Percentiles rank a stretch among this genome's conserved stretches.
Evolutionary conservation across 2,888 invertebrate species (phyloP).

Genomic region (Xestia c-nigrum): DNA sequence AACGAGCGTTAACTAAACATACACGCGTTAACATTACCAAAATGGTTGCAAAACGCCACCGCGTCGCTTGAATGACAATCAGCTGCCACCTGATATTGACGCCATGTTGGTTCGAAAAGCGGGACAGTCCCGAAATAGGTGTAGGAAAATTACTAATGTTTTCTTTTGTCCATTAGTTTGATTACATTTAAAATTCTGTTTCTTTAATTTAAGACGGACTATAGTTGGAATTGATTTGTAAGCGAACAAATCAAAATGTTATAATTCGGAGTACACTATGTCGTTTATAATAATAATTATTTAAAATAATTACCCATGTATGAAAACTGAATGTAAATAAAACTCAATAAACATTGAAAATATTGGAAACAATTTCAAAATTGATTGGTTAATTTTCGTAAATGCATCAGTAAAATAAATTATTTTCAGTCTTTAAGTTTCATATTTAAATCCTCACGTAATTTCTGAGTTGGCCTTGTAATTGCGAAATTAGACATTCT

Average conservation of each 20-base stretch:
- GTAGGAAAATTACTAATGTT: not conserved
- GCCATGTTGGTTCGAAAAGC: slow-evolving; percentile 31
- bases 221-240: not conserved
- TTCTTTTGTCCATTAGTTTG: not conserved
- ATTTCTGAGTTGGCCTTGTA: slow-evolving; percentile 51
- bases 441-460: slow-evolving; percentile 43
- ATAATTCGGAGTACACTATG: not conserved
- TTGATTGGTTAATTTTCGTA: slow-evolving; percentile 36
- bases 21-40: slow-evolving; percentile 79
- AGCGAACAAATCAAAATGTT: not conserved
- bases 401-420: slow-evolving; percentile 36
- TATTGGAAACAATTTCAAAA: slow-evolving; percentile 27
- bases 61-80: slow-evolving; percentile 75
- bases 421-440: slow-evolving; percentile 55
- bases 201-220: not conserved
- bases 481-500: slow-evolving; percentile 53
- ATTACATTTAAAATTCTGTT: not conserved
- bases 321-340: not conserved
- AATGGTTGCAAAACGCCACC: slow-evolving; percentile 75
- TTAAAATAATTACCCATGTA: not conserved
- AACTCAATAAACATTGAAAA: not conserved
- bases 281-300: not conserved
- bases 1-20: slow-evolving; percentile 67
- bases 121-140: slow-evolving; percentile 38
- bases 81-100: slow-evolving; percentile 37